These are phyloP conservation scores for Trichonephila clavipes DNA, from an alignment of 1,140 invertebrate genomes.

Conservation along the genomic window DNA sequence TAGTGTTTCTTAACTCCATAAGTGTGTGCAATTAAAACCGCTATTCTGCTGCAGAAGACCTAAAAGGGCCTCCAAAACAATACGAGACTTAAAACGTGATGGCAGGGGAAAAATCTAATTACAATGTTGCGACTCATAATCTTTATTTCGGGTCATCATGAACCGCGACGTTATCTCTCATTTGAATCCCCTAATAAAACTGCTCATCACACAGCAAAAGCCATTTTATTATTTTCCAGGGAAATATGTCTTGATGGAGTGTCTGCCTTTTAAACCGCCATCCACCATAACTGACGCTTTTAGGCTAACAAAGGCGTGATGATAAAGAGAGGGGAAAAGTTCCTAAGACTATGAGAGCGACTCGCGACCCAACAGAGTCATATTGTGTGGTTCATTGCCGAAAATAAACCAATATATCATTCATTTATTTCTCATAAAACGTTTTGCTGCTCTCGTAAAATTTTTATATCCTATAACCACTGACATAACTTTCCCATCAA, in stretches of 20 bases:
- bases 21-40: too few species aligned
- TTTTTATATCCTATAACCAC: conserved; percentile 74
- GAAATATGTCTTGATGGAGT: conserved; percentile 6
- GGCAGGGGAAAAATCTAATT: too few species aligned
- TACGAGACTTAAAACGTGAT: too few species aligned
- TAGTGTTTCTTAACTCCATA: too few species aligned
- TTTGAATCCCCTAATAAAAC: not conserved
- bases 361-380: conserved; percentile 54
- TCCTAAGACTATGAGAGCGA: conserved; percentile 7
- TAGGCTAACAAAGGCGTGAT: conserved; percentile 24
- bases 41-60: too few species aligned
- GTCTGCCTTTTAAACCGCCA: not conserved
- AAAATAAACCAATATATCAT: conserved; percentile 75
- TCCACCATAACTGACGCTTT: not conserved
- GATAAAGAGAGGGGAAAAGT: conserved; percentile 10
- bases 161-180: not conserved
- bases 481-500: conserved; percentile 75
- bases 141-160: not conserved
- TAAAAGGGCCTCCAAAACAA: too few species aligned
- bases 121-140: too few species aligned
- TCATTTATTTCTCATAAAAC: conserved; percentile 76
- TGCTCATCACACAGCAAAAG: not conserved
- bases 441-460: conserved; percentile 74
- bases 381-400: conserved; percentile 60
- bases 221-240: conserved; percentile 14